phyloP scores from a whole-genome alignment of 1,140 invertebrate genomes.

The Lordiphosa mommai region DNA sequence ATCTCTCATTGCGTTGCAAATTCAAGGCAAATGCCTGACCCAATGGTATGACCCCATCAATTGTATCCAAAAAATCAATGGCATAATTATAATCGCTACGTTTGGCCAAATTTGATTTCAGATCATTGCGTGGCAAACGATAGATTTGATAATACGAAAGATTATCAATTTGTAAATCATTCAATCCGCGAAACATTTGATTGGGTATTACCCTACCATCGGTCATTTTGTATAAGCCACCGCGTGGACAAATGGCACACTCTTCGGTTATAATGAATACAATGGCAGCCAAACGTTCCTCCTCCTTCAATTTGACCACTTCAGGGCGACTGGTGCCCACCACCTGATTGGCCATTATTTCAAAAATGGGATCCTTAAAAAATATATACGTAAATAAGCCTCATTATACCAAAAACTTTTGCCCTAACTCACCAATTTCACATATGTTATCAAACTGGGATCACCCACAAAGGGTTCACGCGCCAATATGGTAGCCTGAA shows the following conservation, averaged over 20 bases:
- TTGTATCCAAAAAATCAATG: slow-evolving; percentile 87
- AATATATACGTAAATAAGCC: neutral
- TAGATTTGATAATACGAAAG: slow-evolving; percentile 86
- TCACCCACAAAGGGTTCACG: slow-evolving; percentile 82
- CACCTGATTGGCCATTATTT: slow-evolving; percentile 80
- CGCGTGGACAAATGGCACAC: slow-evolving; percentile 85
- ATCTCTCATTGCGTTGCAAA: slow-evolving; percentile 81
- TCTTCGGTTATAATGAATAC: slow-evolving; percentile 86
- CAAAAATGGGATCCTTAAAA: slow-evolving; percentile 68
- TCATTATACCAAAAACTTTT: neutral
- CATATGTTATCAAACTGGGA: slow-evolving; percentile 81
- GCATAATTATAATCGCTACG: slow-evolving; percentile 88
- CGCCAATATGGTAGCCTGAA: slow-evolving; percentile 82
- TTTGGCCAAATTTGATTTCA: slow-evolving; percentile 86
- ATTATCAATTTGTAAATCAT: slow-evolving; percentile 82
- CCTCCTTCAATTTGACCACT: slow-evolving; percentile 85
- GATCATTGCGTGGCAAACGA: slow-evolving; percentile 84
- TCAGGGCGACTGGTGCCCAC: slow-evolving; percentile 80
- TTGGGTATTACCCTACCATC: slow-evolving; percentile 85
- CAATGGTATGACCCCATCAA: slow-evolving; percentile 80
- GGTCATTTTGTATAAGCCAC: slow-evolving; percentile 84
- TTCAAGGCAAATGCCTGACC: slow-evolving; percentile 78
- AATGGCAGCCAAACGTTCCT: slow-evolving; percentile 85
- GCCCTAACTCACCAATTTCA: slow-evolving; percentile 66
- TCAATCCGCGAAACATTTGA: slow-evolving; percentile 84